Percentiles rank a stretch among this genome's conserved stretches.
phyloP scores from a whole-genome alignment of 2,797 vertebrate species.

The Meda fulgida region DNA sequence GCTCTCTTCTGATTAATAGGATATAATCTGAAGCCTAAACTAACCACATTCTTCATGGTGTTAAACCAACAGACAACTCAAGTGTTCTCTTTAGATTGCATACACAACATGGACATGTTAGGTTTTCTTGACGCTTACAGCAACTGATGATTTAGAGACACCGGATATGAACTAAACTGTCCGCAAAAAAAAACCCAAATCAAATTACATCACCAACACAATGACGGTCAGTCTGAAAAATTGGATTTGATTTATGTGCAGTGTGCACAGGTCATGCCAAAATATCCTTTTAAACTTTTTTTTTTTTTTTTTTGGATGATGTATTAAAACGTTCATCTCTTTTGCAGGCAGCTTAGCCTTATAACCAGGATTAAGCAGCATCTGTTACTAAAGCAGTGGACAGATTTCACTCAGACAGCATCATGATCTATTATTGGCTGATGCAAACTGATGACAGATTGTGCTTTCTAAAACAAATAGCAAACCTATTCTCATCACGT shows the following conservation, averaged over 20 bases:
- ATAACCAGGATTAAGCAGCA: constrained; percentile 20
- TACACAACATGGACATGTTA: not conserved
- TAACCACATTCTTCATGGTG: not conserved
- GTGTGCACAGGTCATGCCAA: not conserved
- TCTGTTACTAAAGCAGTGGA: constrained; percentile 34
- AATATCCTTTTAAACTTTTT: constrained; percentile 16
- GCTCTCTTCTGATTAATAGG: constrained; percentile 48
- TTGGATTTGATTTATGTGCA: constrained; percentile 10
- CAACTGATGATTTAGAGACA: not conserved
- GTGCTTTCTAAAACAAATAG: constrained; percentile 38
- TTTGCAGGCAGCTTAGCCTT: constrained; percentile 21
- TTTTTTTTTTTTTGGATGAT: constrained; percentile 18
- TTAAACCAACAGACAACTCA: constrained; percentile 12
- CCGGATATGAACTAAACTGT: not conserved
- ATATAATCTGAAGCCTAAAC: constrained; percentile 20
- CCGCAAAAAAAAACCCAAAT: not conserved
- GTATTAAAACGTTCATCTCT: not conserved
- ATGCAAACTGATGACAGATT: constrained; percentile 12
- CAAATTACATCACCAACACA: constrained; percentile 1
- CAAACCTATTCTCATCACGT: not conserved
- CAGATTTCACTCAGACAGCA: constrained; percentile 33
- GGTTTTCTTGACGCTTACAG: not conserved
- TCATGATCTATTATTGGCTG: constrained; percentile 8
- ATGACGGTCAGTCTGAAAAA: constrained; percentile 8
- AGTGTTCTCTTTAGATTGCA: constrained; percentile 33